Evolutionary conservation across 2,113 vertebrate species (phyloP), one percentile per base, ranked within the genome.

Genomic region (Nicator chloris): DNA sequence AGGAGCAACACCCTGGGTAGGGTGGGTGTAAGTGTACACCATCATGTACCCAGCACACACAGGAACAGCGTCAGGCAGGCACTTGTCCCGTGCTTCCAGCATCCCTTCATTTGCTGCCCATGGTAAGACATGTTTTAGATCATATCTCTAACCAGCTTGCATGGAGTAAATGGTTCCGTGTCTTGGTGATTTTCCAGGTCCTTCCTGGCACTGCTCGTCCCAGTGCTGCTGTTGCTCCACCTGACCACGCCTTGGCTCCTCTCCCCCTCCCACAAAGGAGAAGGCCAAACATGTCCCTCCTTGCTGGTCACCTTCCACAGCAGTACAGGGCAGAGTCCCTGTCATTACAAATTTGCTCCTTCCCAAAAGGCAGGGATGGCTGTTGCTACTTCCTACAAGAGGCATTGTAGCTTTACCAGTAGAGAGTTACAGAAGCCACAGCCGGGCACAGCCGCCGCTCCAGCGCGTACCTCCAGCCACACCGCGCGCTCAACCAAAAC

Each of bases 1-100:
- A 69, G 59, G 13, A 71, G 50, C 12, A 7, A 64, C 82, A 11
- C 4, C 19, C 21, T 45, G n/a, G 13, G 50, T 4, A 56, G 28
- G 0, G 0, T 35, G 50, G 13, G 45, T 78, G 39, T 47, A 19
- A 10, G 14, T 0, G 0, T 10, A 33, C 31, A 21, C 16, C 31
- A n/a, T n/a, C 2, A 1, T 1, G 12, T 30, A 31, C 37, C 19
- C 31, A 30, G 9, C 1, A 0, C 61, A 37, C 4, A 6, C 0
- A 5, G 50, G 37, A 60, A 56, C 20, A 17, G 49, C 0, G 0
- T 28, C 61, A 56, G 63, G 37, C 33, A 9, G 7, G 37, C n/a
- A 71, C 27, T 31, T 5, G 3, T n/a, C 12, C 21, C 1, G 0
- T 3, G 30, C 59, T 60, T 56, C 83, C 64, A 65, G 68, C 13